These are phyloP conservation scores for Paramisgurnus dabryanus DNA, from an alignment of 2,113 vertebrate genomes.

Conservation along the genomic window DNA sequence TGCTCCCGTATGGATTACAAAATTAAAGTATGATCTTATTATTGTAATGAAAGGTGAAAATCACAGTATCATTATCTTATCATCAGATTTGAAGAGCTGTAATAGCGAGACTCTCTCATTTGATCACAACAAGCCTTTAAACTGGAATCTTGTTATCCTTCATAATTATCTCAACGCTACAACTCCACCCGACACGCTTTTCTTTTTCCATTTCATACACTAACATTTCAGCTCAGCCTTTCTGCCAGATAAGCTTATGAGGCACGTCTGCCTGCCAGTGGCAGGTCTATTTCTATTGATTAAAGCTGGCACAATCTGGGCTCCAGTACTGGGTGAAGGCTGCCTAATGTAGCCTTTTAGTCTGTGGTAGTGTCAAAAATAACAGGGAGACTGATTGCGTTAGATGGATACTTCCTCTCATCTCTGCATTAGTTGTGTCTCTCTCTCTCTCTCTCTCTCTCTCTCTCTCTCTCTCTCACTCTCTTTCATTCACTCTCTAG, in stretches of 20 bases:
- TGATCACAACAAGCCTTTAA: constrained; percentile 25
- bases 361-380: constrained; percentile 36
- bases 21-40: background rate
- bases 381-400: constrained; percentile 35
- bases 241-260: constrained; percentile 37
- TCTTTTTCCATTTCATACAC: constrained; percentile 21
- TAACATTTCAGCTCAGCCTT: constrained; percentile 4
- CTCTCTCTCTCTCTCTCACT: background rate
- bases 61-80: background rate
- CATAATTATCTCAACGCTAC: constrained; percentile 30
- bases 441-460: background rate
- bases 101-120: background rate
- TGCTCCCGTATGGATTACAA: background rate
- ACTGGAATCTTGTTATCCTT: constrained; percentile 39
- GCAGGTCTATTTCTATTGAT: constrained; percentile 44
- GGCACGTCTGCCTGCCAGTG: constrained; percentile 34
- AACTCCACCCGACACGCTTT: constrained; percentile 6
- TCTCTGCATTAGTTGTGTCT: constrained; percentile 21
- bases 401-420: constrained; percentile 33
- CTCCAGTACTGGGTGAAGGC: background rate
- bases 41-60: background rate
- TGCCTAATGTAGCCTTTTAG: constrained; percentile 34
- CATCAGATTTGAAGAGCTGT: background rate
- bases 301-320: constrained; percentile 37
- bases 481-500: background rate